Conservation (phyloP, 2,797 vertebrate species). For the Melanotaenia pygmaea region DNA sequence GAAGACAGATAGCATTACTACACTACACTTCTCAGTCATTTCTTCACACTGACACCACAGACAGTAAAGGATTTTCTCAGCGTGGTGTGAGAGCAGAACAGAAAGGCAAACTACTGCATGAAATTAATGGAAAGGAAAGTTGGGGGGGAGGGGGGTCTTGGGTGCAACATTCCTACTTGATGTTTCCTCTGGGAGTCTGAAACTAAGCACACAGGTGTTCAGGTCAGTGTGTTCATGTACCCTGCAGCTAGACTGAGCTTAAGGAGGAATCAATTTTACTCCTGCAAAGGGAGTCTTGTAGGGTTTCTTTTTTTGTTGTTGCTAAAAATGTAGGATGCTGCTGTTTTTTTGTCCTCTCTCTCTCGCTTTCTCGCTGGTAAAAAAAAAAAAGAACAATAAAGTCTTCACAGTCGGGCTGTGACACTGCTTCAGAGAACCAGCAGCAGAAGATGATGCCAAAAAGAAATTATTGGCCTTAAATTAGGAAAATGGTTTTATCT, state of each 20-base stretch:
- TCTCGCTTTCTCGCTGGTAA: no score
- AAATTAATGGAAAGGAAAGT: constrained; percentile 16
- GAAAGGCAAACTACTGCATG: constrained; percentile 12
- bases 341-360: neutral
- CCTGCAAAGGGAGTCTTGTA: neutral
- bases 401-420: no score
- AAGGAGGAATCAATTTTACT: constrained; percentile 4
- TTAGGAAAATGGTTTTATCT: no score
- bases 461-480: no score
- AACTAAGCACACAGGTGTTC: constrained; percentile 53
- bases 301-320: neutral
- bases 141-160: neutral
- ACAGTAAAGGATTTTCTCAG: constrained; percentile 56
- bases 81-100: constrained; percentile 39
- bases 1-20: neutral
- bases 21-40: neutral
- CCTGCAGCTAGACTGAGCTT: constrained; percentile 10
- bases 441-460: no score
- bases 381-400: no score
- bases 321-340: neutral
- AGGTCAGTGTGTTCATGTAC: constrained; percentile 14
- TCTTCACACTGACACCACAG: constrained; percentile 19
- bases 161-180: constrained; percentile 67
- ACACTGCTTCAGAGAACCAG: no score
- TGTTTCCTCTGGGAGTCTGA: constrained; percentile 50